Percentiles rank a stretch among this genome's conserved stretches.
Conservation (phyloP, 2,888 invertebrate genomes). For the Stenichneumon culpator region DNA sequence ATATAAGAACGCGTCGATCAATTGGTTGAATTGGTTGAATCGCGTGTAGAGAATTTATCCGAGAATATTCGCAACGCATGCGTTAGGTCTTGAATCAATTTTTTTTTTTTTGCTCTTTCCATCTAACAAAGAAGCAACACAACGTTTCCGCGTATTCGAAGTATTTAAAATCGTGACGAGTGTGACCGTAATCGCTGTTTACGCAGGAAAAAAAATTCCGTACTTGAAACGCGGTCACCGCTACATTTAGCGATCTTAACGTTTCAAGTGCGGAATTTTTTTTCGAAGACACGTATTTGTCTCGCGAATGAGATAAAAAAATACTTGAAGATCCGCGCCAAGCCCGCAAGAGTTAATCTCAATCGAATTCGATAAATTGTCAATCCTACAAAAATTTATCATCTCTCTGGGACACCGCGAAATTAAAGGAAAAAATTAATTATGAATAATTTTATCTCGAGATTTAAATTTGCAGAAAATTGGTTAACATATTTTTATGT, state of each 20-base stretch:
- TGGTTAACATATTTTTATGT: constrained; percentile 95
- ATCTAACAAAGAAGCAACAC: constrained; percentile 8
- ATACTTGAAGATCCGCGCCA: neutral
- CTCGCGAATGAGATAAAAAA: neutral
- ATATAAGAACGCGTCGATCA: constrained; percentile 46
- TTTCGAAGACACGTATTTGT: neutral
- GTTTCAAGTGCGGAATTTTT: neutral
- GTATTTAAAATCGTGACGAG: constrained; percentile 1
- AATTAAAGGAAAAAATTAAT: neutral
- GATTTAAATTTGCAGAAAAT: constrained; percentile 80
- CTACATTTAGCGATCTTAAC: neutral
- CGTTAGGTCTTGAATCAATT: constrained; percentile 39
- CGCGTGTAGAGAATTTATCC: constrained; percentile 40
- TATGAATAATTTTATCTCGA: constrained; percentile 52
- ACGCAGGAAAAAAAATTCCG: neutral
- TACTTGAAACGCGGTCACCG: neutral
- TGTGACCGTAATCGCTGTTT: neutral
- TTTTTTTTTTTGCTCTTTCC: constrained; percentile 25
- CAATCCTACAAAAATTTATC: neutral
- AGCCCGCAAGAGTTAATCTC: neutral
- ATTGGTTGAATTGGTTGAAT: constrained; percentile 63
- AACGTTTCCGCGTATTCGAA: constrained; percentile 2
- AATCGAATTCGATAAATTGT: neutral
- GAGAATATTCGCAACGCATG: constrained; percentile 44
- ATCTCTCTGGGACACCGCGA: neutral